Conservation (phyloP, 2,888 invertebrate species). For the Electrophaes corylata region DNA sequence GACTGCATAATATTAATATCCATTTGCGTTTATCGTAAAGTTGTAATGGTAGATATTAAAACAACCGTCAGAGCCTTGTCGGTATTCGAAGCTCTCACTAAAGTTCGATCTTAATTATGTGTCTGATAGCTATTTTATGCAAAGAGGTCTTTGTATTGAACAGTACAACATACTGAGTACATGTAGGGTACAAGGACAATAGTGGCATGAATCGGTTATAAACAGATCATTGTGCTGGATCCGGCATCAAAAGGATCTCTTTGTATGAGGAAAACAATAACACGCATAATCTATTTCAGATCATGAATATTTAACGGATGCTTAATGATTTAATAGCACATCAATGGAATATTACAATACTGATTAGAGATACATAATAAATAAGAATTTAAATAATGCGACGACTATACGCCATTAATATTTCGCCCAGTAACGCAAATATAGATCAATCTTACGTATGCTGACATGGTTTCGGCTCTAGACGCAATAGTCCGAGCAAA, state of each 20-base stretch:
- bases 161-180: conserved; percentile 36
- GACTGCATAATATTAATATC: not conserved
- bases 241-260: conserved; percentile 69
- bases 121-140: conserved; percentile 68
- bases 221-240: conserved; percentile 69
- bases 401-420: not conserved
- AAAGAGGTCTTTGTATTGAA: conserved; percentile 65
- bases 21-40: not conserved
- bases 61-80: conserved; percentile 23
- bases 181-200: conserved; percentile 65
- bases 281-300: conserved; percentile 54
- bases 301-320: conserved; percentile 37
- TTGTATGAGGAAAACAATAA: conserved; percentile 75
- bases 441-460: not conserved
- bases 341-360: conserved; percentile 20
- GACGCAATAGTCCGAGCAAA: conserved; percentile 1
- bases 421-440: not conserved
- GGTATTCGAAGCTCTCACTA: conserved; percentile 29
- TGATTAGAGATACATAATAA: not conserved
- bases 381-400: not conserved
- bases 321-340: conserved; percentile 19
- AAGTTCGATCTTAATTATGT: conserved; percentile 53
- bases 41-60: conserved; percentile 4
- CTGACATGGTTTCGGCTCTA: not conserved
- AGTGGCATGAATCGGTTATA: conserved; percentile 66